Evolutionary conservation across 2,797 vertebrate genomes (phyloP), one percentile per base, ranked within the genome.

Genomic region (Hephaestus fuliginosus): DNA sequence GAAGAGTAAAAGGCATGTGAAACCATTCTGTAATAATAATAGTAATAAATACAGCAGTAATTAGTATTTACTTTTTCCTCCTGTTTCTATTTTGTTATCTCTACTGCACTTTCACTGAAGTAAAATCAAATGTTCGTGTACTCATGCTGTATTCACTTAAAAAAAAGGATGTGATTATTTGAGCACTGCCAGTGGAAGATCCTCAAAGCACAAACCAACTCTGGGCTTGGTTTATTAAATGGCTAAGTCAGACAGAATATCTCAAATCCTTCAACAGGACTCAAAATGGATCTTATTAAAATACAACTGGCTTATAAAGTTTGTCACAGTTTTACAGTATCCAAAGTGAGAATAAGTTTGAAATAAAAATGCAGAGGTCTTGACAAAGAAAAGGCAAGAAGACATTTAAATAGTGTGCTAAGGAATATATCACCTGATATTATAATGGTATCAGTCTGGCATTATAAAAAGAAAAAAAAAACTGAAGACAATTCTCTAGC

Each of bases 241-340:
- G 98, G 95, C 96, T 97, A 95, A 95, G 93, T 95, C 95, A 96
- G 95, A 96, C 95, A 96, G 96, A 94, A 95, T 89, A 91, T 94
- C 94, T 96, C 87, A 93, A 92, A 96, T 96, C 95, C 94, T 95
- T 95, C 94, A 93, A 95, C 93, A 95, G 94, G 95, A 96, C 94
- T 97, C 95, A 95, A 96, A 93, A 96, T 94, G 93, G 94, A 89
- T 96, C 95, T 96, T 97, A 96, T 96, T 97, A 99, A 99, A 99
- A 98, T 98, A 98, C 96, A 97, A 95, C 96, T 97, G 96, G 95
- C 96, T 96, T 97, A 97, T 96, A 98, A 98, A 97, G 96, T 97
- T 95, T 95, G 94, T 97, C 97, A 98, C 97, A 98, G 96, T 97
- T 97, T 97, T 96, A 97, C 97, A 98, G 96, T 97, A 96, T 97